Conservation (phyloP, 35 echinoderm and acorn worm genomes). For the Ptychodera flava region DNA sequence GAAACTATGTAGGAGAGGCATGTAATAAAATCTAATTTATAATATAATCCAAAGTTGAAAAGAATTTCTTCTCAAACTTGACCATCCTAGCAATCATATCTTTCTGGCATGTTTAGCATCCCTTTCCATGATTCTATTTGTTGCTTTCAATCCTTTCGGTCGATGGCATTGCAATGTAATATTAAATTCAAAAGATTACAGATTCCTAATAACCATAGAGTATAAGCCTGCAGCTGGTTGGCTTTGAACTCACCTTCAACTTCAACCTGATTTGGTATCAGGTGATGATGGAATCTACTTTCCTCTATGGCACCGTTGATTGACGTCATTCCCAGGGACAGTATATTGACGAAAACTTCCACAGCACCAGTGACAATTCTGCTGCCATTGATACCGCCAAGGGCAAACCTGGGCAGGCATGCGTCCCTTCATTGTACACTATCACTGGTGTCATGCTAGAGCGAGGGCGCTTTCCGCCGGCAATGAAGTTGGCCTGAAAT, state of each 20-base stretch:
- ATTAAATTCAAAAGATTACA: no score
- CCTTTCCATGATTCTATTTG: no score
- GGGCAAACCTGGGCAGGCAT: not conserved
- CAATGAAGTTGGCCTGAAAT: not conserved
- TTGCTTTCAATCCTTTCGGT: no score
- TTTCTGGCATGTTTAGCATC: no score
- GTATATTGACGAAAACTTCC: not conserved
- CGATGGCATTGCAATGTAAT: no score
- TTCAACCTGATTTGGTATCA: not conserved
- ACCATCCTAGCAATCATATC: no score
- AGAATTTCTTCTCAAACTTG: no score
- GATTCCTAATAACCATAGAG: no score
- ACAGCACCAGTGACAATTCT: not conserved
- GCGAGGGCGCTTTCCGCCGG: not conserved
- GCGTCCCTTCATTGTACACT: not conserved
- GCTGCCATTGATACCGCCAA: not conserved
- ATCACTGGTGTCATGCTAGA: not conserved
- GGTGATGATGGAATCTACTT: not conserved
- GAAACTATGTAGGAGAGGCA: no score
- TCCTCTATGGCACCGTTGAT: not conserved
- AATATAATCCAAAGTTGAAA: no score
- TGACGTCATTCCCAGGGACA: not conserved
- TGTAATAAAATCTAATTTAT: no score
- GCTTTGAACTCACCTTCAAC: not conserved
- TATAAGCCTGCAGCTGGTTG: no score